These are phyloP conservation scores for Ophthalmolycus amberensis DNA, from an alignment of 2,113 vertebrate genomes.

Conservation along the genomic window DNA sequence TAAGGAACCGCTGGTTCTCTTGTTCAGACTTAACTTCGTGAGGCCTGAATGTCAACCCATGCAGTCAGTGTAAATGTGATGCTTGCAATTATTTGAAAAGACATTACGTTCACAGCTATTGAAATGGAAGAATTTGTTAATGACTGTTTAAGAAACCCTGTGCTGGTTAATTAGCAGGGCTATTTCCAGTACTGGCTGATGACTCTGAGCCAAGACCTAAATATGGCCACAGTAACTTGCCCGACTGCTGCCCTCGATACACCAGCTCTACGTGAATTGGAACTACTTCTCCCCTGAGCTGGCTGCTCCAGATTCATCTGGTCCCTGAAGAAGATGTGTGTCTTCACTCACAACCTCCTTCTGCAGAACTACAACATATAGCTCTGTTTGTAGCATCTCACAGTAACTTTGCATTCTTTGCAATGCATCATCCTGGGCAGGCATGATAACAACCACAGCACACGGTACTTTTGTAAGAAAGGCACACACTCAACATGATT, in stretches of 20 bases:
- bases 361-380: constrained; percentile 27
- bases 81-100: constrained; percentile 14
- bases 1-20: background rate
- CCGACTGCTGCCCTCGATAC: constrained; percentile 49
- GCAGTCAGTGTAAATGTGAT: constrained; percentile 1
- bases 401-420: constrained; percentile 5
- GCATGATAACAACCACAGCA: constrained; percentile 14
- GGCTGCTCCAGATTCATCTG: constrained; percentile 72
- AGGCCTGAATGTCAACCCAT: background rate
- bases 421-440: background rate
- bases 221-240: constrained; percentile 63
- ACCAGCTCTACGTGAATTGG: constrained; percentile 57
- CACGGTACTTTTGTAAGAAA: constrained; percentile 9
- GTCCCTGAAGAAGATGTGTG: constrained; percentile 49
- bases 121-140: constrained; percentile 39
- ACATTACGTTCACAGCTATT: constrained; percentile 31
- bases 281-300: constrained; percentile 72
- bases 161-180: constrained; percentile 59
- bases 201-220: constrained; percentile 61
- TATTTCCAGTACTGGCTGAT: constrained; percentile 69
- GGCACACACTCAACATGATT: constrained; percentile 5
- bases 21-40: background rate
- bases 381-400: constrained; percentile 4
- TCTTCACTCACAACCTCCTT: constrained; percentile 44
- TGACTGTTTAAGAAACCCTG: constrained; percentile 31